These are phyloP conservation scores for Ethmia dodecea DNA, from an alignment of 2,888 invertebrate species.

Conservation along the genomic window DNA sequence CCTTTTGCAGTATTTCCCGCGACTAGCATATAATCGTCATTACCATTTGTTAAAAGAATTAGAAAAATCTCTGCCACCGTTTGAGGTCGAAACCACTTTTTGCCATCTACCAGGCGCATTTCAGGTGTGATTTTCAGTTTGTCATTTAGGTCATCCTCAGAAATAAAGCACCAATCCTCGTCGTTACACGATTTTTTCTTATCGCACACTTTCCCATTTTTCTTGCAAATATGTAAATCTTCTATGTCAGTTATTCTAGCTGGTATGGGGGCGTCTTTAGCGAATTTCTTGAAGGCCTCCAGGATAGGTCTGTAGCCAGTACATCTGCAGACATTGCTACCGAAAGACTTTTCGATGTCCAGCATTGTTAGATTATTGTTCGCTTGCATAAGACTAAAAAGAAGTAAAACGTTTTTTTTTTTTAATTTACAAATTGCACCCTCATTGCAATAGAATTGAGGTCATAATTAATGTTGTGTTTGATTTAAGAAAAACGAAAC, in stretches of 20 bases:
- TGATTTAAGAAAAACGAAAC: too few species aligned
- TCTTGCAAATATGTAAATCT: slow-evolving; percentile 13
- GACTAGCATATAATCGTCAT: slow-evolving; percentile 74
- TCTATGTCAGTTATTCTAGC: slow-evolving; percentile 16
- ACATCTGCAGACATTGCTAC: slow-evolving; percentile 88
- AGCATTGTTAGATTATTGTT: slow-evolving; percentile 68
- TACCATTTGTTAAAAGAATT: slow-evolving; percentile 39
- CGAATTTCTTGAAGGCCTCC: slow-evolving; percentile 87
- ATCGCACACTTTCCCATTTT: slow-evolving; percentile 6
- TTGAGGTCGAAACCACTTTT: slow-evolving; percentile 70
- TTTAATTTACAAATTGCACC: too few species aligned
- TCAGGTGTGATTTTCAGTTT: too few species aligned
- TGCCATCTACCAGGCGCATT: slow-evolving; percentile 36
- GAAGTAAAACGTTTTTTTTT: not conserved
- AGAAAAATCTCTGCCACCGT: slow-evolving; percentile 63
- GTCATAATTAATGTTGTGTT: too few species aligned
- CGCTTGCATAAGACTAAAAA: slow-evolving; percentile 28
- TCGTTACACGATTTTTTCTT: slow-evolving; percentile 1
- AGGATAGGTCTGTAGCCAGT: slow-evolving; percentile 88
- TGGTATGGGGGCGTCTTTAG: slow-evolving; percentile 69
- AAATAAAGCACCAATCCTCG: slow-evolving; percentile 1
- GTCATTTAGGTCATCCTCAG: not conserved
- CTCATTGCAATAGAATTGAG: too few species aligned
- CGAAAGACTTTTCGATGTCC: slow-evolving; percentile 85
- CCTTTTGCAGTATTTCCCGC: slow-evolving; percentile 85